Percentiles rank a stretch among this genome's conserved stretches.
Conservation (phyloP, 2,888 invertebrate genomes). For the Anarsia innoxiella region DNA sequence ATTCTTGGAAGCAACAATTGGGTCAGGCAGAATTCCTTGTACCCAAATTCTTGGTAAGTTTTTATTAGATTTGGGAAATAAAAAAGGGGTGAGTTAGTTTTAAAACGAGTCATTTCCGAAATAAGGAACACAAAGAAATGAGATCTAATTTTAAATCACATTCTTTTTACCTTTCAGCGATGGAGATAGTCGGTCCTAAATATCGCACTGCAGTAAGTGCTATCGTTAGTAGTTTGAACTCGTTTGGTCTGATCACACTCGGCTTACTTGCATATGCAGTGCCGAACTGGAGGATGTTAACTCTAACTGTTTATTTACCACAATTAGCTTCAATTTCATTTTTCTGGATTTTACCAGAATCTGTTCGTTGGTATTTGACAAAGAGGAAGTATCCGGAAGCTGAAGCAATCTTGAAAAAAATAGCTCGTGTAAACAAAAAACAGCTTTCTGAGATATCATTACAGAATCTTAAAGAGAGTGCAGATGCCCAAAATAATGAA, state of each 20-base stretch:
- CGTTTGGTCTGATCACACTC: conserved; percentile 79
- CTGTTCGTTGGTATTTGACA: conserved; percentile 83
- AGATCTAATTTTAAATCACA: no score
- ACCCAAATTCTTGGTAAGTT: conserved; percentile 73
- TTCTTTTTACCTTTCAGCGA: no score
- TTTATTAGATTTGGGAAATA: no score
- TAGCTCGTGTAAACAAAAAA: conserved; percentile 76
- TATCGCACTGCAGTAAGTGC: conserved; percentile 81
- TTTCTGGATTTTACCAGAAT: conserved; percentile 67
- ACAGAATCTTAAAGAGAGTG: conserved; percentile 29
- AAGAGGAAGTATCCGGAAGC: conserved; percentile 80
- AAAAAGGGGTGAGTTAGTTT: no score
- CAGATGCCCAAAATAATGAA: conserved; percentile 16
- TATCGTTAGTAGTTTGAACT: conserved; percentile 79
- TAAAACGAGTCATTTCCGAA: no score
- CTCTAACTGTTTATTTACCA: conserved; percentile 79
- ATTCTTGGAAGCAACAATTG: conserved; percentile 79
- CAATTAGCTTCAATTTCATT: conserved; percentile 76
- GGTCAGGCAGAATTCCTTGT: conserved; percentile 79
- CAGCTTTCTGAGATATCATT: conserved; percentile 41
- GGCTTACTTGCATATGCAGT: conserved; percentile 80
- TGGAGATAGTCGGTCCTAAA: conserved; percentile 83
- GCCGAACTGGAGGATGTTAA: conserved; percentile 79
- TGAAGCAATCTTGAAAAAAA: conserved; percentile 73
- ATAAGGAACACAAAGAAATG: no score